Percentiles rank a stretch among this genome's conserved stretches.
These are phyloP conservation scores for Tetramorium parvispinum DNA, from an alignment of 1,140 invertebrate species.

Conservation along the genomic window DNA sequence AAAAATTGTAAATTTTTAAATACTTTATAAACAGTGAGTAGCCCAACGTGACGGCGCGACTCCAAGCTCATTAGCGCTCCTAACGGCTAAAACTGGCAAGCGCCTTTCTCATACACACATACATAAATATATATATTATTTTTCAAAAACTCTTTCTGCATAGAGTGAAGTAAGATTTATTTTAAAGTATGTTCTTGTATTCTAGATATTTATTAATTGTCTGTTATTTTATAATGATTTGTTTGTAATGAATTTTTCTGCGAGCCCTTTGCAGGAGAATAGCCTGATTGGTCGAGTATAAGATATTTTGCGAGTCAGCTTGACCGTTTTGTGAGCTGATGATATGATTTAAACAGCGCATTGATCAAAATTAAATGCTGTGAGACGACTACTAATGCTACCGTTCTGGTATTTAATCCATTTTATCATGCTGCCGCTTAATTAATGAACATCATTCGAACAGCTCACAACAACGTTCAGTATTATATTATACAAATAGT, in stretches of 20 bases:
- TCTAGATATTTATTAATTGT: not conserved
- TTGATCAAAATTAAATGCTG: constrained; percentile 40
- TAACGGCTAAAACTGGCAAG: too few species aligned
- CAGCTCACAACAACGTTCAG: not conserved
- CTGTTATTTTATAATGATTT: not conserved
- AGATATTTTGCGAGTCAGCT: constrained; percentile 14
- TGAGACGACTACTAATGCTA: constrained; percentile 35
- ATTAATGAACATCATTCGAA: constrained; percentile 28
- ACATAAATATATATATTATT: too few species aligned
- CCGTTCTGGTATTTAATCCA: constrained; percentile 29
- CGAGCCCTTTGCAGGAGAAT: not conserved
- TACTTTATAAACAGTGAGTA: too few species aligned
- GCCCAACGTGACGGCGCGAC: too few species aligned
- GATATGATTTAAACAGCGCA: constrained; percentile 30
- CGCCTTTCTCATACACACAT: too few species aligned
- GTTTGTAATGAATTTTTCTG: not conserved
- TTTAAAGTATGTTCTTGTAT: not conserved
- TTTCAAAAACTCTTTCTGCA: not conserved
- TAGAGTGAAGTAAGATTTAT: not conserved
- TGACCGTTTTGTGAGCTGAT: not conserved
- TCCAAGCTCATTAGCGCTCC: too few species aligned
- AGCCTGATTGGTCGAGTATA: not conserved
- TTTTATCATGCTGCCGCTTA: constrained; percentile 5
- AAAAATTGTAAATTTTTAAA: too few species aligned
- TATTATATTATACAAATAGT: not conserved